These are phyloP conservation scores for Sylvilagus floridanus DNA, from an alignment of 2,797 vertebrate genomes.

Conservation along the genomic window DNA sequence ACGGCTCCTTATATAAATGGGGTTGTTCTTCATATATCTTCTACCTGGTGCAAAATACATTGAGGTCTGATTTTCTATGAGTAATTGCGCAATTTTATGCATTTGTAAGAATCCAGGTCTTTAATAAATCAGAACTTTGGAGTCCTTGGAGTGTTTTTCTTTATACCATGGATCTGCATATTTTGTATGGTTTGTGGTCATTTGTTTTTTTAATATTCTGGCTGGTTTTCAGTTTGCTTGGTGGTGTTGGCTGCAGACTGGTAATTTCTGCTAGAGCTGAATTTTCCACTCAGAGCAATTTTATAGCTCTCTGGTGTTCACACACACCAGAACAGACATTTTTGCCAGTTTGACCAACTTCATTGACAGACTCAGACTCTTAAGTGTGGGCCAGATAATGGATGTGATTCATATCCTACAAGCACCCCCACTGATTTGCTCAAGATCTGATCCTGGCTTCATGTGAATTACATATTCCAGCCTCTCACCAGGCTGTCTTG, in stretches of 20 bases:
- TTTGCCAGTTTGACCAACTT: slow-evolving; percentile 77
- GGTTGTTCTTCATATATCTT: slow-evolving; percentile 63
- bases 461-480: slow-evolving; percentile 62
- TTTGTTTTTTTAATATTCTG: slow-evolving; percentile 86
- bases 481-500: slow-evolving; percentile 51
- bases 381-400: slow-evolving; percentile 74
- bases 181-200: slow-evolving; percentile 86
- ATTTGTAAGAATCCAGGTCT: slow-evolving; percentile 71
- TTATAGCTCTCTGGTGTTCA: slow-evolving; percentile 84
- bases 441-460: slow-evolving; percentile 9
- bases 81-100: slow-evolving; percentile 76
- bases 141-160: slow-evolving; percentile 77
- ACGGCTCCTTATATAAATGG: slow-evolving; percentile 58
- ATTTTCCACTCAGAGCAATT: slow-evolving; percentile 85
- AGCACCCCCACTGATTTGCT: neutral
- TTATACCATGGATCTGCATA: slow-evolving; percentile 81
- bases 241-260: slow-evolving; percentile 82
- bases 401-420: slow-evolving; percentile 60
- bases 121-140: slow-evolving; percentile 84
- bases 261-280: slow-evolving; percentile 85
- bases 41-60: slow-evolving; percentile 59
- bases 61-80: slow-evolving; percentile 77
- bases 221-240: slow-evolving; percentile 82
- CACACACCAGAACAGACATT: slow-evolving; percentile 74
- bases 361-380: slow-evolving; percentile 71